phyloP scores from a whole-genome alignment of 1,140 invertebrate genomes.

The Onthophagus taurus region DNA sequence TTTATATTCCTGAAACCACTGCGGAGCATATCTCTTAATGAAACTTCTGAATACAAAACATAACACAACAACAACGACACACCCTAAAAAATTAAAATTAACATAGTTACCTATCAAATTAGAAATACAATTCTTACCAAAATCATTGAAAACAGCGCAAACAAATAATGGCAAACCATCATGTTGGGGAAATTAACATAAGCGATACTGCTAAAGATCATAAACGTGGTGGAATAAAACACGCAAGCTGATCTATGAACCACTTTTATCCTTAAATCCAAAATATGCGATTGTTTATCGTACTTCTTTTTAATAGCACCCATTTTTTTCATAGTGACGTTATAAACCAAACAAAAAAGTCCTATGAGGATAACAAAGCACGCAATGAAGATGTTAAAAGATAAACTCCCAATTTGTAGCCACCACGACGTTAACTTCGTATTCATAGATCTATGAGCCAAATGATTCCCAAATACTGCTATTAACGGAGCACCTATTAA shows the following conservation, averaged over 20 bases:
- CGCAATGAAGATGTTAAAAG: constrained; percentile 48
- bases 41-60: constrained; percentile 11
- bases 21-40: constrained; percentile 7
- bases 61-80: constrained; percentile 10
- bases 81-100: constrained; percentile 10
- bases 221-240: constrained; percentile 9
- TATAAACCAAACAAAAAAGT: constrained; percentile 44
- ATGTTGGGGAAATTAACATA: constrained; percentile 10
- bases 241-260: constrained; percentile 8
- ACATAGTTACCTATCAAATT: too few relatives aligned
- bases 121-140: constrained; percentile 4
- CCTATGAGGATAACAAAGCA: constrained; percentile 43
- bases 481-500: constrained; percentile 44
- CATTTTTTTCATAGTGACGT: constrained; percentile 7
- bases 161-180: constrained; percentile 11
- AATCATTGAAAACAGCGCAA: constrained; percentile 5
- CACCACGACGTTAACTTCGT: constrained; percentile 47
- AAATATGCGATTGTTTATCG: constrained; percentile 3
- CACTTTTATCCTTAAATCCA: constrained; percentile 9
- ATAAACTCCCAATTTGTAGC: constrained; percentile 43
- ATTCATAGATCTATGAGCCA: constrained; percentile 45
- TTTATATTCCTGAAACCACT: constrained; percentile 6
- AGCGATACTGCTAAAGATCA: constrained; percentile 12
- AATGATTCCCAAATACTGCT: constrained; percentile 46
- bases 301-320: constrained; percentile 1